phyloP scores from a whole-genome alignment of 2,113 vertebrate species.

The Melozone crissalis region DNA sequence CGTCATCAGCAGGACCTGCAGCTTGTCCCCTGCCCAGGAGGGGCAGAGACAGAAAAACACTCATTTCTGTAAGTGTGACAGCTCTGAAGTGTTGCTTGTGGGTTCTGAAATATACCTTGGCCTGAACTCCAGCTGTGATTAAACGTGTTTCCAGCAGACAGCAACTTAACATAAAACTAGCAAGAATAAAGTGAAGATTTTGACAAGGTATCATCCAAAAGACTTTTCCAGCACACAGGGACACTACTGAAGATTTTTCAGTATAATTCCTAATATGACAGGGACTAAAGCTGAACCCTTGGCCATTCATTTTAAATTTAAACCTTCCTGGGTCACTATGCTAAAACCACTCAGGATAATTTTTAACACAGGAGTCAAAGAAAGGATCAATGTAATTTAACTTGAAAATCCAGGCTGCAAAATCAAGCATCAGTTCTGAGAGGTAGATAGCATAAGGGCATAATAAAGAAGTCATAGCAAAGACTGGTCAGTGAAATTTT shows the following conservation, averaged over 20 bases:
- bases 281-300: background rate
- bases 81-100: background rate
- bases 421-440: background rate
- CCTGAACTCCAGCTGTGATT: background rate
- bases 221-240: background rate
- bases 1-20: background rate
- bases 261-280: conserved; percentile 5
- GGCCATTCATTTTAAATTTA: conserved; percentile 16
- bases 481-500: background rate
- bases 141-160: background rate
- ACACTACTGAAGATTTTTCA: background rate
- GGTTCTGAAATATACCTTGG: background rate
- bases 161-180: background rate
- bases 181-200: background rate
- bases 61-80: background rate
- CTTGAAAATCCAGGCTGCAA: background rate
- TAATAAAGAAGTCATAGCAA: background rate
- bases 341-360: background rate
- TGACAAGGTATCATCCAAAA: background rate
- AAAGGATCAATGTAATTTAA: background rate
- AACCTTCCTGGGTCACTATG: background rate
- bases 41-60: background rate
- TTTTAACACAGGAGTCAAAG: background rate
- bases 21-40: background rate
- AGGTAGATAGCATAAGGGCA: background rate